Percentiles rank a stretch among this genome's conserved stretches.
These are phyloP conservation scores for Eueremaeus valkanovi DNA, from an alignment of 2,888 invertebrate genomes.

Conservation along the genomic window DNA sequence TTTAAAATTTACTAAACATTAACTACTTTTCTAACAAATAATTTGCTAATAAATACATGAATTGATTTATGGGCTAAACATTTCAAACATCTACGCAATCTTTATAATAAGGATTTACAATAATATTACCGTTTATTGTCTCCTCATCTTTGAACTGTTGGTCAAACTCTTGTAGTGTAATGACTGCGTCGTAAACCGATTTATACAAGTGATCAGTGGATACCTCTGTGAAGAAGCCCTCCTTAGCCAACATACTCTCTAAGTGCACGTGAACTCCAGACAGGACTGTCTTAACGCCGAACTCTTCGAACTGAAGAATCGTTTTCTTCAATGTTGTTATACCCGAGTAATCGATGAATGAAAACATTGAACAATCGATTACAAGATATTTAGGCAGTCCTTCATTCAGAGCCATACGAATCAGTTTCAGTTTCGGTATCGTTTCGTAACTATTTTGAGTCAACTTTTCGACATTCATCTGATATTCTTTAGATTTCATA, in stretches of 20 bases:
- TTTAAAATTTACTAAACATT: too few species aligned
- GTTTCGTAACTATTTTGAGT: conserved; percentile 9
- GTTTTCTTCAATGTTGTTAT: conserved; percentile 59
- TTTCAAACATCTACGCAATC: too few species aligned
- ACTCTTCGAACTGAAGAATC: conserved; percentile 59
- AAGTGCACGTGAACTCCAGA: conserved; percentile 46
- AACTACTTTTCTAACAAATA: too few species aligned
- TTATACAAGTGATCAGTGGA: conserved; percentile 53
- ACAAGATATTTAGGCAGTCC: conserved; percentile 46
- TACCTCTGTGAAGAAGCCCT: conserved; percentile 53
- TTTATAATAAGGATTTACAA: too few species aligned
- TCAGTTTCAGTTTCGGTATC: too few species aligned
- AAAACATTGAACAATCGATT: conserved; percentile 51
- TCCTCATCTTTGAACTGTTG: too few species aligned
- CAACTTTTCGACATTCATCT: background rate
- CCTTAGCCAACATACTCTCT: conserved; percentile 50
- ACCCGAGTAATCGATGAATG: conserved; percentile 56
- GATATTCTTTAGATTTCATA: background rate
- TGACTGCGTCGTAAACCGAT: conserved; percentile 56
- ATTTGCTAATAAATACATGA: too few species aligned
- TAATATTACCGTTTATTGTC: too few species aligned
- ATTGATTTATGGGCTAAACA: too few species aligned
- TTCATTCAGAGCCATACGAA: too few species aligned
- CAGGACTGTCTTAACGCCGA: conserved; percentile 35
- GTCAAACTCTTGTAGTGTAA: background rate